Evolutionary conservation across 1,140 invertebrate species (phyloP).

Genomic region (Idris sp.): DNA sequence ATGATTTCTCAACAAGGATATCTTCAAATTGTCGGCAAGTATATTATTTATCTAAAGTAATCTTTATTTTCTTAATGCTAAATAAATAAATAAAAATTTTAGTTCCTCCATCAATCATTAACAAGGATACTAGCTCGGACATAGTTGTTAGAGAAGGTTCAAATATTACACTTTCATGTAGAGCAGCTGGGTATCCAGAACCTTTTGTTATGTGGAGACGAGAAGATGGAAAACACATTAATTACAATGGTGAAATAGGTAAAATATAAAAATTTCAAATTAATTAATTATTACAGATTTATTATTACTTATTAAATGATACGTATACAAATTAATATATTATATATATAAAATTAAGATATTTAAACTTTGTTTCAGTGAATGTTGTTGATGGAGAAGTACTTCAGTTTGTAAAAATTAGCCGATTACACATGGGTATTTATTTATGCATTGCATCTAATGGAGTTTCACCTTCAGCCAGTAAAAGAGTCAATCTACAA

Average conservation of each 20-base stretch:
- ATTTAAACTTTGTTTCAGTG: constrained; percentile 79
- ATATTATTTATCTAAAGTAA: too few relatives aligned
- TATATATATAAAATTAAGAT: neutral
- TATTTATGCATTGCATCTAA: constrained; percentile 93
- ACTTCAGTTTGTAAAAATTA: constrained; percentile 91
- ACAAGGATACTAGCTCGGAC: constrained; percentile 91
- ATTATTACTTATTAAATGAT: neutral
- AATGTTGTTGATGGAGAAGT: constrained; percentile 91
- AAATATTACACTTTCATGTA: constrained; percentile 91
- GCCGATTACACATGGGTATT: constrained; percentile 92
- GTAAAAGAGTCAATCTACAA: constrained; percentile 88
- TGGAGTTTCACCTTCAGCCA: constrained; percentile 91
- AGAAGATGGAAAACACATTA: constrained; percentile 91
- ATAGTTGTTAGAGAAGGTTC: constrained; percentile 93
- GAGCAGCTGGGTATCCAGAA: constrained; percentile 91
- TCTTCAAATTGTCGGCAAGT: constrained; percentile 91
- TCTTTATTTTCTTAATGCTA: too few relatives aligned
- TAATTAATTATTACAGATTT: too few relatives aligned
- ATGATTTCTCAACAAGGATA: constrained; percentile 91
- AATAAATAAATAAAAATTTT: too few relatives aligned
- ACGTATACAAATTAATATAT: neutral
- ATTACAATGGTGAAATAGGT: constrained; percentile 91
- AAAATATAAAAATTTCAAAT: too few relatives aligned
- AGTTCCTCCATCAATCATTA: constrained; percentile 92
- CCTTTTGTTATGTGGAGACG: constrained; percentile 94